A percentile compares a stretch with the other conserved stretches of the same genome.
Evolutionary conservation across 2,113 vertebrate species (phyloP).

Genomic region (Crotophaga sulcirostris): DNA sequence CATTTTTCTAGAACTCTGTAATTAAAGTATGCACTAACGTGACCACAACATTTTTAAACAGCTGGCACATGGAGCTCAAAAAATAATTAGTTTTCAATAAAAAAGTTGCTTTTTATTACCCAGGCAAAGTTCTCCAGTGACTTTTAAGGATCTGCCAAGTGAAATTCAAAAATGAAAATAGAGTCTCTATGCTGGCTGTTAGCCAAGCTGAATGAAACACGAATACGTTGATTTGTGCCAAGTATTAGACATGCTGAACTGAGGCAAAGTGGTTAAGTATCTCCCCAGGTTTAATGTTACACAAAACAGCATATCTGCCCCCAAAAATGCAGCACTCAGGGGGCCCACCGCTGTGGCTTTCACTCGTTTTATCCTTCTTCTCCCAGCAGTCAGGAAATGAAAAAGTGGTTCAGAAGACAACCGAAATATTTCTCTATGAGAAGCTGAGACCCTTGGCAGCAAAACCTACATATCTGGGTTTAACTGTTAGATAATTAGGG

Average conservation of each 20-base stretch:
- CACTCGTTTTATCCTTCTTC: slow-evolving; percentile 47
- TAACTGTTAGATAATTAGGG: background rate
- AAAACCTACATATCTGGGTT: background rate
- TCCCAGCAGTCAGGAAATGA: slow-evolving; percentile 72
- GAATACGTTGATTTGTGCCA: slow-evolving; percentile 71
- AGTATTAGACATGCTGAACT: slow-evolving; percentile 66
- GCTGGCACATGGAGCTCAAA: slow-evolving; percentile 73
- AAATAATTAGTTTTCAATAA: slow-evolving; percentile 81
- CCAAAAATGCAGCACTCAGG: slow-evolving; percentile 34
- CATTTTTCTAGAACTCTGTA: slow-evolving; percentile 64
- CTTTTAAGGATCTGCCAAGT: slow-evolving; percentile 80
- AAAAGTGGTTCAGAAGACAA: slow-evolving; percentile 64
- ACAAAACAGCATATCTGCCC: slow-evolving; percentile 62
- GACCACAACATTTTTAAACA: slow-evolving; percentile 74
- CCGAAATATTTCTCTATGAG: slow-evolving; percentile 6
- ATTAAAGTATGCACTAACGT: slow-evolving; percentile 73
- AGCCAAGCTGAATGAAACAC: slow-evolving; percentile 76
- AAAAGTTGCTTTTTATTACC: slow-evolving; percentile 78
- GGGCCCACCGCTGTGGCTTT: slow-evolving; percentile 38
- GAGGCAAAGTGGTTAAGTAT: slow-evolving; percentile 71
- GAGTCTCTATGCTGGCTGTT: slow-evolving; percentile 70
- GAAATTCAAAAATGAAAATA: slow-evolving; percentile 80
- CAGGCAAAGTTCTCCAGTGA: slow-evolving; percentile 78
- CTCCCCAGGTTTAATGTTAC: slow-evolving; percentile 74
- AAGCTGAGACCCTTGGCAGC: slow-evolving; percentile 1